These are phyloP conservation scores for Calyptomena viridis DNA, from an alignment of 2,113 vertebrate genomes.

Conservation along the genomic window DNA sequence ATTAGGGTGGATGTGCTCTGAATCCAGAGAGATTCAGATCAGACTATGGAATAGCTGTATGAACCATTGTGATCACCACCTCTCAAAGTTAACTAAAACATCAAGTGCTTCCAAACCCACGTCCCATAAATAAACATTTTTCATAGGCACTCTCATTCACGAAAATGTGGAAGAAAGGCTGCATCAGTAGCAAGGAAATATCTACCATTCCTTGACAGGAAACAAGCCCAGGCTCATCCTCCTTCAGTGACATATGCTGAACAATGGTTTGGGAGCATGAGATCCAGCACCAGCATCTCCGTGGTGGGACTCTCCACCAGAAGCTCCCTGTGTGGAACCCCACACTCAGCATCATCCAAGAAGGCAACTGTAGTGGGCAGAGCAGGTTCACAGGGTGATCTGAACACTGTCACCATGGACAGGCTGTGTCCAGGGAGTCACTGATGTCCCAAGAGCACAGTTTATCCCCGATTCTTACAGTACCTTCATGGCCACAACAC, in stretches of 20 bases:
- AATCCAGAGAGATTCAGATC: neutral
- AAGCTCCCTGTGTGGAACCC: neutral
- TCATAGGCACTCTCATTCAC: neutral
- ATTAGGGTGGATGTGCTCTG: neutral
- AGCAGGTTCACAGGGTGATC: neutral
- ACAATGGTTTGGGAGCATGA: neutral
- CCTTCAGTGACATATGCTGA: neutral
- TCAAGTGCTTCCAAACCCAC: neutral
- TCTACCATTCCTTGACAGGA: neutral
- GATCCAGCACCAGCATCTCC: neutral
- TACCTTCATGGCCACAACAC: neutral
- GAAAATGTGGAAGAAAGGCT: neutral
- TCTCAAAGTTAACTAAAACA: constrained; percentile 5
- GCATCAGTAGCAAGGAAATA: neutral
- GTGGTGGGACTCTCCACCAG: neutral
- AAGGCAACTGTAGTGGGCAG: neutral
- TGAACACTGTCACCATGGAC: neutral
- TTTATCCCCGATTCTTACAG: neutral
- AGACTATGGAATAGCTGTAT: neutral
- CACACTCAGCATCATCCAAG: neutral
- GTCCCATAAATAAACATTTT: neutral
- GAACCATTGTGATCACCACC: neutral
- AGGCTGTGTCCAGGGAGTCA: neutral
- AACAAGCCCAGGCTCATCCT: neutral
- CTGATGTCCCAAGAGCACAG: neutral